These are phyloP conservation scores for Notodonta ziczac DNA, from an alignment of 2,888 invertebrate species.

Conservation along the genomic window DNA sequence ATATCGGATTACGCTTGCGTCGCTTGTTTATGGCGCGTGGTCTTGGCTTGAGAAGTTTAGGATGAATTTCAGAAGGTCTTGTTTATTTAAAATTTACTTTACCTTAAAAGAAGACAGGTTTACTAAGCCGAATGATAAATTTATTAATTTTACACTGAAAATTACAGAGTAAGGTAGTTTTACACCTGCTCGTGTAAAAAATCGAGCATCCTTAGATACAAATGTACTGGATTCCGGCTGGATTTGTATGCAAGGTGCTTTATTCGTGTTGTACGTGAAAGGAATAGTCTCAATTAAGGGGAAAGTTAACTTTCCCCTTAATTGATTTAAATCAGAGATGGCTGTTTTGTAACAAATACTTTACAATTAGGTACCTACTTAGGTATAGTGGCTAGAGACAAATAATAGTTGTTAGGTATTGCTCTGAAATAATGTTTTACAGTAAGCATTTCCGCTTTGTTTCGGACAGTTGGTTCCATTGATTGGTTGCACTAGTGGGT, in stretches of 20 bases:
- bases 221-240: not conserved
- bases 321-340: not conserved
- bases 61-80: too few species aligned
- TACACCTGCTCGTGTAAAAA: too few species aligned
- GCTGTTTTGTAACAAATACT: not conserved
- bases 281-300: not conserved
- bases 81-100: too few species aligned
- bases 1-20: not conserved
- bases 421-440: too few species aligned
- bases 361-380: not conserved
- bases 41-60: too few species aligned
- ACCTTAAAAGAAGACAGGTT: too few species aligned
- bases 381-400: too few species aligned
- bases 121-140: too few species aligned
- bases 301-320: too few species aligned
- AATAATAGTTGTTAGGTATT: not conserved
- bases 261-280: not conserved
- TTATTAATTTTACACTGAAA: not conserved
- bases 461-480: too few species aligned
- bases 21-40: not conserved
- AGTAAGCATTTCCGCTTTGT: too few species aligned
- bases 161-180: not conserved
- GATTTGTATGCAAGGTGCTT: constrained; percentile 1
- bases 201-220: not conserved
- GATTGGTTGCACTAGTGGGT: too few species aligned